Evolutionary conservation across 2,113 vertebrate species (phyloP), one percentile per base, ranked within the genome.

Genomic region (Cephalopterus ornatus): DNA sequence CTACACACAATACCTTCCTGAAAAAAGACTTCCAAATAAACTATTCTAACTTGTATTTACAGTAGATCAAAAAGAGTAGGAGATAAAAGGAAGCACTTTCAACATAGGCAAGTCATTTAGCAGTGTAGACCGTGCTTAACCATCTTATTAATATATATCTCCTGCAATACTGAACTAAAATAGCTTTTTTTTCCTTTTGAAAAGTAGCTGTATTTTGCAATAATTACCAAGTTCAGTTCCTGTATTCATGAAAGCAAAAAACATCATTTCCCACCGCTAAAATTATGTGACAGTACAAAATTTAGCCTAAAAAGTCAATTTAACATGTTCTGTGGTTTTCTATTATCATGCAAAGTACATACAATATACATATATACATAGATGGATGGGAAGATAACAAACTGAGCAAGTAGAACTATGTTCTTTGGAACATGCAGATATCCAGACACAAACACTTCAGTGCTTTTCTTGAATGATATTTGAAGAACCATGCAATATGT

Each of bases 401-500:
- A 84, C 26, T 56, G 39, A 94, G 62, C 78, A 89, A 90, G 46
- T 53, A 11, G 17, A 88, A 72, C 15, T 37, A 46, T 19, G 53
- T 70, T 88, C 32, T 58, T 79, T 80, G n/a, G 66, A 92, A 62
- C 46, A 82, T 46, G 56, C 12, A 87, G 41, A 32, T 39, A 92
- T 12, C 37, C 46, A 93, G 71, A 58, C 75, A 79, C 37, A 61
- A 94, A 79, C 44, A 58, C 32, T 76, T 63, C 5, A 68, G 50
- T 67, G 18, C 87, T 95, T 91, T 79, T 59, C 85, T 70, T 42
- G 14, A 56, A 35, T 14, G 33, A 2, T 66, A 85, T 89, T 76
- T 93, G 71, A 50, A 92, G 66, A 83, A 33, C 71, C 66, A 89
- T 63, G 75, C 85, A 94, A 65, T 66, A 89, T 88, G 71, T 82